phyloP scores from a whole-genome alignment of 2,888 invertebrate genomes.

The Trissolcus japonicus region DNA sequence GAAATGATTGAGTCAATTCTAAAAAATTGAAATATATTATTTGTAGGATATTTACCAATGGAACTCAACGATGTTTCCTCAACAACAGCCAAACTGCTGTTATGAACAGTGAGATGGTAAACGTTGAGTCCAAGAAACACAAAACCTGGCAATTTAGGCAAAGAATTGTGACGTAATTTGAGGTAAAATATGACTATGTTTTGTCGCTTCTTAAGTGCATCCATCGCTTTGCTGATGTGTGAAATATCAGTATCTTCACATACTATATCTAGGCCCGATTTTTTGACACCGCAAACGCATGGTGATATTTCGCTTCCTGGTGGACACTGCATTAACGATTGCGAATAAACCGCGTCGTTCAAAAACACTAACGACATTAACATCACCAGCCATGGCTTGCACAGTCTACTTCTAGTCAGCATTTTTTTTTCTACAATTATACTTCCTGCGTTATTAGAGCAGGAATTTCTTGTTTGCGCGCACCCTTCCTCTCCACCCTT shows the following conservation, averaged over 20 bases:
- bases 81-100: slow-evolving; percentile 90
- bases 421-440: slow-evolving; percentile 29
- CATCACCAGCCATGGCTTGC: slow-evolving; percentile 37
- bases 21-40: background rate
- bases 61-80: slow-evolving; percentile 92
- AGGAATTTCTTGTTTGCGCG: slow-evolving; percentile 19
- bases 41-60: slow-evolving; percentile 81
- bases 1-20: background rate
- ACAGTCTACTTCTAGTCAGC: slow-evolving; percentile 25
- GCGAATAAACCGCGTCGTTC: slow-evolving; percentile 58
- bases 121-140: slow-evolving; percentile 92
- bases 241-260: slow-evolving; percentile 91
- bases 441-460: slow-evolving; percentile 19
- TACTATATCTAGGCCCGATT: slow-evolving; percentile 90
- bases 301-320: slow-evolving; percentile 85
- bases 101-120: slow-evolving; percentile 91
- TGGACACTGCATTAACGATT: slow-evolving; percentile 84
- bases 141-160: slow-evolving; percentile 90
- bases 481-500: slow-evolving; percentile 23
- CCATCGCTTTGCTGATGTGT: slow-evolving; percentile 89
- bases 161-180: slow-evolving; percentile 89
- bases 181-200: slow-evolving; percentile 90
- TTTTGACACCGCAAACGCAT: slow-evolving; percentile 90
- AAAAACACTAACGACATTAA: slow-evolving; percentile 37
- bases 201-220: slow-evolving; percentile 85